phyloP scores from a whole-genome alignment of 2,888 invertebrate genomes.

The Chamaedrilus cognettii region DNA sequence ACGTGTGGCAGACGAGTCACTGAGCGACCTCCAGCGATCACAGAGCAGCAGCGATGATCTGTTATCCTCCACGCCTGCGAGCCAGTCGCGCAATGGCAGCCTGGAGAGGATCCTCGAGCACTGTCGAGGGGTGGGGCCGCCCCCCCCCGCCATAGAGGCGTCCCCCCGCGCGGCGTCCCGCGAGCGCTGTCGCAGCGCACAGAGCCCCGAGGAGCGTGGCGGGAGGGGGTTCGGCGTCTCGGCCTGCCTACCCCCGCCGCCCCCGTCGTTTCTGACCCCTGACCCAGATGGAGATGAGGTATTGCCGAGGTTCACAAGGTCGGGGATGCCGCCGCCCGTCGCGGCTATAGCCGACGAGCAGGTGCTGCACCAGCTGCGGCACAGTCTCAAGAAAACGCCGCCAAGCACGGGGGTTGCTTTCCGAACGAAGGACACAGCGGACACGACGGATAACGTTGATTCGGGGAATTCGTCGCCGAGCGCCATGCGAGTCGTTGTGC shows the following conservation, averaged over 20 bases:
- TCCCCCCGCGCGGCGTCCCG: neutral
- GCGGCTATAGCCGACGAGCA: slow-evolving; percentile 12
- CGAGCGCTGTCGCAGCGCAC: neutral
- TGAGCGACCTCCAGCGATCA: slow-evolving; percentile 30
- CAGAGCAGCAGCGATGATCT: slow-evolving; percentile 38
- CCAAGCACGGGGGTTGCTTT: slow-evolving; percentile 10
- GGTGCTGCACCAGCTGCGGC: slow-evolving; percentile 25
- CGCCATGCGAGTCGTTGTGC: slow-evolving; percentile 60
- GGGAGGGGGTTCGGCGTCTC: slow-evolving; percentile 34
- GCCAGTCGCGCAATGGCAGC: slow-evolving; percentile 37
- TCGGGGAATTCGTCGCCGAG: slow-evolving; percentile 22
- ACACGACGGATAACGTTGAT: slow-evolving; percentile 22
- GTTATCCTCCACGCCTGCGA: slow-evolving; percentile 36
- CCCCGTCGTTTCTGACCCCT: slow-evolving; percentile 25
- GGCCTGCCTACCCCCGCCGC: slow-evolving; percentile 31
- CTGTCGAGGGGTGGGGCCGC: neutral
- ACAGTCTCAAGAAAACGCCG: slow-evolving; percentile 31
- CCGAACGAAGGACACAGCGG: neutral
- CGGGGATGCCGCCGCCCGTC: slow-evolving; percentile 10
- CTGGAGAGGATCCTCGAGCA: slow-evolving; percentile 35
- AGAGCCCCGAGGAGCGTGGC: slow-evolving; percentile 29
- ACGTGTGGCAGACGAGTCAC: slow-evolving; percentile 27
- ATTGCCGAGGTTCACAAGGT: slow-evolving; percentile 9
- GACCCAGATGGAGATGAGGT: slow-evolving; percentile 9
- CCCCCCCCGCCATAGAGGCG: too few species aligned